Percentiles rank a stretch among this genome's conserved stretches.
Conservation (phyloP, 1,140 invertebrate species). For the Lepeophtheirus salmonis region DNA sequence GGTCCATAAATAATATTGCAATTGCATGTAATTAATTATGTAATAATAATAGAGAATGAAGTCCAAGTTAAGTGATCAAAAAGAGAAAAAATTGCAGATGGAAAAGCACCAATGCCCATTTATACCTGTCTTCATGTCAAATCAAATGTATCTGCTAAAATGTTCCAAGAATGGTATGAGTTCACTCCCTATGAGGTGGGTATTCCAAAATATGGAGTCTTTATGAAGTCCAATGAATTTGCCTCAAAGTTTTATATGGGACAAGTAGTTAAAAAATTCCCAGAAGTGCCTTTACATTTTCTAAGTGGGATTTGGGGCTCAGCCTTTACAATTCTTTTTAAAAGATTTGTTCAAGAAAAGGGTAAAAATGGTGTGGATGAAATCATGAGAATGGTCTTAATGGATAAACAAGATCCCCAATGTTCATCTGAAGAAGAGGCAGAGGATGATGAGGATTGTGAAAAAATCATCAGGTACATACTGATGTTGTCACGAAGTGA, state of each 20-base stretch:
- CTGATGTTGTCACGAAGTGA: no score
- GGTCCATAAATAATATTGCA: background rate
- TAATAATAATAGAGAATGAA: slow-evolving; percentile 26
- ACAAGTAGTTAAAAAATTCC: slow-evolving; percentile 28
- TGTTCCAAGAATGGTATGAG: slow-evolving; percentile 36
- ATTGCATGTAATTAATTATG: slow-evolving; percentile 17
- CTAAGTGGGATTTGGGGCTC: slow-evolving; percentile 33
- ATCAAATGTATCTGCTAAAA: slow-evolving; percentile 30
- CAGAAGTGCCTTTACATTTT: slow-evolving; percentile 30
- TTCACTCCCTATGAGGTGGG: slow-evolving; percentile 34
- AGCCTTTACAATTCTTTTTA: slow-evolving; percentile 33
- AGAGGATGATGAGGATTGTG: slow-evolving; percentile 3
- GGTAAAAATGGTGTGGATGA: slow-evolving; percentile 28
- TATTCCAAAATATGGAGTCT: slow-evolving; percentile 34
- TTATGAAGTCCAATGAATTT: slow-evolving; percentile 31
- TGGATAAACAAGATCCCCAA: slow-evolving; percentile 10
- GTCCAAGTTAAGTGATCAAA: slow-evolving; percentile 27
- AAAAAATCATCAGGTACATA: slow-evolving; percentile 21
- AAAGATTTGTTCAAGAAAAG: slow-evolving; percentile 27
- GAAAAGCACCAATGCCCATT: slow-evolving; percentile 29
- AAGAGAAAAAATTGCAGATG: slow-evolving; percentile 27
- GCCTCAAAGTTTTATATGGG: slow-evolving; percentile 33
- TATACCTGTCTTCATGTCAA: slow-evolving; percentile 34
- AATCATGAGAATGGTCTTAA: slow-evolving; percentile 27
- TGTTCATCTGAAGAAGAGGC: background rate